Conservation (phyloP, 2,113 vertebrate genomes). For the Stercorarius parasiticus region DNA sequence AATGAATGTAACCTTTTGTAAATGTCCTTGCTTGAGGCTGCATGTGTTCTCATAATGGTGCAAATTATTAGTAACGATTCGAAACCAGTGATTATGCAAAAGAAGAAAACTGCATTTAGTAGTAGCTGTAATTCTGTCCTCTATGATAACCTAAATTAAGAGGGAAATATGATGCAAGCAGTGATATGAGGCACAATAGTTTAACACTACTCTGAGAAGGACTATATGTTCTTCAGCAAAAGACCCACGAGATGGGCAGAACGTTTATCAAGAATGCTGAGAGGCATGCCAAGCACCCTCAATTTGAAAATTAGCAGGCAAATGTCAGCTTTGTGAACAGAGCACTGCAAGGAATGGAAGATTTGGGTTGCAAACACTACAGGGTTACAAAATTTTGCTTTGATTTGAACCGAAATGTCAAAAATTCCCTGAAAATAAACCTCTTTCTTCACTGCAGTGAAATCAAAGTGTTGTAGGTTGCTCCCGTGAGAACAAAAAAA, state of each 20-base stretch:
- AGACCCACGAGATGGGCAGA: background rate
- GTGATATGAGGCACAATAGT: background rate
- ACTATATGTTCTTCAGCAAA: background rate
- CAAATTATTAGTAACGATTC: constrained; percentile 61
- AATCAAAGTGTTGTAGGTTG: background rate
- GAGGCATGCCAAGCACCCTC: background rate
- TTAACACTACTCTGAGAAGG: background rate
- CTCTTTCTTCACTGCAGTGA: background rate
- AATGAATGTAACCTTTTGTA: constrained; percentile 53
- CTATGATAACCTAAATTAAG: background rate
- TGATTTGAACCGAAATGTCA: background rate
- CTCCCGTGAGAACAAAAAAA: background rate
- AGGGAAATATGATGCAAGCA: background rate
- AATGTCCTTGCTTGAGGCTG: constrained; percentile 39
- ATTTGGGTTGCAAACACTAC: background rate
- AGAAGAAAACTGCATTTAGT: background rate
- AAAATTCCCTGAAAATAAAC: background rate
- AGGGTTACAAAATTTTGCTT: background rate
- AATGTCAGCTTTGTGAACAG: background rate
- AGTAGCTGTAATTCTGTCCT: background rate
- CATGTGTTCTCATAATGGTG: background rate
- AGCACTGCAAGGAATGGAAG: background rate
- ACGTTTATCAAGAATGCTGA: background rate
- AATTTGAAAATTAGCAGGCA: background rate
- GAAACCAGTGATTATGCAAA: constrained; percentile 33